Evolutionary conservation across 2,113 vertebrate genomes (phyloP).

Genomic region (Sylvilagus bachmani): DNA sequence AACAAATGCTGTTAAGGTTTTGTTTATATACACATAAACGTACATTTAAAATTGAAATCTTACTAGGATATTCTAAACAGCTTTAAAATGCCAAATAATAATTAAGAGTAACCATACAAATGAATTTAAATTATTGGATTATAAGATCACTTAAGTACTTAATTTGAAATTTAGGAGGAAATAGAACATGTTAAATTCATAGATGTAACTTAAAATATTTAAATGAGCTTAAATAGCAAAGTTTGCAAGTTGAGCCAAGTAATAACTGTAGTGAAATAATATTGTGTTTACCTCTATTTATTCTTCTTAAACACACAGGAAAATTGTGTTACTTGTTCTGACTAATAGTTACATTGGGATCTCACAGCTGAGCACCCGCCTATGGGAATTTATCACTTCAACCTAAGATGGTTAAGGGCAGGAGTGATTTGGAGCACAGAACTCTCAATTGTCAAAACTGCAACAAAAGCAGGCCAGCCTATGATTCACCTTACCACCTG

Average conservation of each 20-base stretch:
- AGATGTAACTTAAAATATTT: constrained; percentile 53
- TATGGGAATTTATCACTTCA: neutral
- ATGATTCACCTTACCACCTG: neutral
- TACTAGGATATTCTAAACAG: constrained; percentile 4
- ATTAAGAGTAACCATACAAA: neutral
- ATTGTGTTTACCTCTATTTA: neutral
- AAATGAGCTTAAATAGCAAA: constrained; percentile 62
- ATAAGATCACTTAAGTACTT: constrained; percentile 53
- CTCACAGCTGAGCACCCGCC: neutral
- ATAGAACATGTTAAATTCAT: constrained; percentile 21
- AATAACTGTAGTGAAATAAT: constrained; percentile 30
- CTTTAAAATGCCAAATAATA: constrained; percentile 49
- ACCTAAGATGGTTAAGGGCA: neutral
- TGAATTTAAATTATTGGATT: constrained; percentile 29
- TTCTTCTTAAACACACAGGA: neutral
- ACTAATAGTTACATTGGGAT: neutral
- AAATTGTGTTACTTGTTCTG: neutral
- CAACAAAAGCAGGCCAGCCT: neutral
- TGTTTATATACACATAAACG: neutral
- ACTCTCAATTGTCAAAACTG: neutral
- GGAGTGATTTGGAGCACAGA: neutral
- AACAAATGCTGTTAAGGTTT: constrained; percentile 28
- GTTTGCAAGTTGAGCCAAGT: neutral
- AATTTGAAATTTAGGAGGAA: constrained; percentile 6
- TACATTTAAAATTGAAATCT: constrained; percentile 47